phyloP scores from a whole-genome alignment of 2,888 invertebrate genomes.

The Coleophora deauratella region DNA sequence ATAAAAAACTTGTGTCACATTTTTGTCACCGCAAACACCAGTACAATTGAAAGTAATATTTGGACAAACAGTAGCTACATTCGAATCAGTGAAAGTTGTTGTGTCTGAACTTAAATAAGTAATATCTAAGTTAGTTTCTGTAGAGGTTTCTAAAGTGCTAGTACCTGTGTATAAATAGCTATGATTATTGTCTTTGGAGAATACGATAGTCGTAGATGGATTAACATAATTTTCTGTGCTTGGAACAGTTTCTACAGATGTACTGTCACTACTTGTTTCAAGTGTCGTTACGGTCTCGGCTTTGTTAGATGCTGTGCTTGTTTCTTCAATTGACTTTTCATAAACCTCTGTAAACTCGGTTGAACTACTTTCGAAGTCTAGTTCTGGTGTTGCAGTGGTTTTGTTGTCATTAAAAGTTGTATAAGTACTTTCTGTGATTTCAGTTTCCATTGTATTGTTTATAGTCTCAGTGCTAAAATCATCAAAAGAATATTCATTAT shows the following conservation, averaged over 20 bases:
- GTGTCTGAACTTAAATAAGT: background rate
- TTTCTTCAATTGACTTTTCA: background rate
- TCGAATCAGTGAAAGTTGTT: constrained; percentile 3
- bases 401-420: no score
- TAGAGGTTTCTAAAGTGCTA: no score
- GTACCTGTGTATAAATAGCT: no score
- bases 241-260: no score
- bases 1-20: constrained; percentile 50
- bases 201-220: no score
- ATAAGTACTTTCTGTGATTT: background rate
- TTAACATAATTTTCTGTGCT: no score
- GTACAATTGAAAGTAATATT: constrained; percentile 48
- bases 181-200: no score
- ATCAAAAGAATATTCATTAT: constrained; percentile 27
- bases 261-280: no score
- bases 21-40: constrained; percentile 37
- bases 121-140: no score
- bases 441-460: background rate
- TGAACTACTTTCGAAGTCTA: no score
- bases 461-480: constrained; percentile 12
- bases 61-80: constrained; percentile 25
- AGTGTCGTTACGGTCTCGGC: no score
- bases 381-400: no score
- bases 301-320: background rate
- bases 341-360: background rate